Conservation (phyloP, 2,888 invertebrate genomes). For the Leucophora obtusa region DNA sequence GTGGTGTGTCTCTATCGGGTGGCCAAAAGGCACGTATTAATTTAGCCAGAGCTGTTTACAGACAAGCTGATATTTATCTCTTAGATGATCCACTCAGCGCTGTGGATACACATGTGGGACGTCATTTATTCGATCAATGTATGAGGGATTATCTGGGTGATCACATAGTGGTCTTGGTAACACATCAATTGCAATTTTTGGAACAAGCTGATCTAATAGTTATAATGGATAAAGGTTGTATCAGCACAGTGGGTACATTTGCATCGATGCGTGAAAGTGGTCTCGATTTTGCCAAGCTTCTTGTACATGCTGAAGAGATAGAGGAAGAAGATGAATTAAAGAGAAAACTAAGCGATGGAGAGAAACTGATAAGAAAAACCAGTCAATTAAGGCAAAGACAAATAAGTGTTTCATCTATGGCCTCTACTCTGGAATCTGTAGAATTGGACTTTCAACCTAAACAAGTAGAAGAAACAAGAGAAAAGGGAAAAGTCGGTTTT, state of each 20-base stretch:
- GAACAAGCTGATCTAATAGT: constrained; percentile 82
- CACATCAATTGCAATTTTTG: constrained; percentile 91
- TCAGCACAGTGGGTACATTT: constrained; percentile 83
- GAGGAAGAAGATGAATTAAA: constrained; percentile 70
- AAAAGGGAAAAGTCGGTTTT: constrained; percentile 83
- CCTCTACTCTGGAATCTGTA: constrained; percentile 80
- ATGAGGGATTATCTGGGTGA: constrained; percentile 80
- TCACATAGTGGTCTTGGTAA: constrained; percentile 87
- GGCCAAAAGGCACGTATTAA: constrained; percentile 93
- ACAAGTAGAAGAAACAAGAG: constrained; percentile 81
- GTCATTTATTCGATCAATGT: constrained; percentile 88
- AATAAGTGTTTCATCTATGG: constrained; percentile 75
- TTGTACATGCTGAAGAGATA: constrained; percentile 80
- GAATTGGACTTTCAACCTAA: constrained; percentile 78
- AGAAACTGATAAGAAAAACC: constrained; percentile 67
- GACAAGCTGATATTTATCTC: constrained; percentile 90
- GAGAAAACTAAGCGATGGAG: constrained; percentile 47
- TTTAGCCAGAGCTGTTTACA: constrained; percentile 91
- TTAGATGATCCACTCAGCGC: constrained; percentile 95
- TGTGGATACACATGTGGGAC: constrained; percentile 93
- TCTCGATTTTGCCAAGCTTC: constrained; percentile 87
- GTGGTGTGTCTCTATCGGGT: constrained; percentile 90
- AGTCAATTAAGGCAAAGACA: constrained; percentile 73
- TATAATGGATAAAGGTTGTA: constrained; percentile 76
- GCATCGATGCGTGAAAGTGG: constrained; percentile 86